Evolutionary conservation across 2,113 vertebrate genomes (phyloP).

Genomic region (Leucopternis melanops): DNA sequence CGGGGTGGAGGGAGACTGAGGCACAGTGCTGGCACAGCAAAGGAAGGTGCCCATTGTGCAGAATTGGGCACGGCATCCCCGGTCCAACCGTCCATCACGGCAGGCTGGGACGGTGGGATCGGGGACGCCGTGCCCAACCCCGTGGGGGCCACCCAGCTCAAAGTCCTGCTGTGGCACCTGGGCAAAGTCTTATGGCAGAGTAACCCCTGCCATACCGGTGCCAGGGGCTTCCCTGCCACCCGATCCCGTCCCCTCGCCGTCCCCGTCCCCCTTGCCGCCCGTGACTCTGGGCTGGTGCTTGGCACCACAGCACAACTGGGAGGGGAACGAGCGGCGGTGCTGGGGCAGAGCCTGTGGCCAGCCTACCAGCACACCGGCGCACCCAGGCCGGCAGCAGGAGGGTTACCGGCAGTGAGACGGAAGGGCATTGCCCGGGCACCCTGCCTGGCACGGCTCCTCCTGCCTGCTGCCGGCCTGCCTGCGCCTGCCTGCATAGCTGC

Average conservation of each 20-base stretch:
- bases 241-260: accelerated
- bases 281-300: not conserved
- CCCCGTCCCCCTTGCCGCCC: not conserved
- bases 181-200: not conserved
- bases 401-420: not conserved
- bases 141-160: not conserved
- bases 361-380: not conserved
- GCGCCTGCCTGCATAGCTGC: not conserved
- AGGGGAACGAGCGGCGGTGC: not conserved
- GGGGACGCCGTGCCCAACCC: accelerated
- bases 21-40: not conserved
- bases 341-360: not conserved
- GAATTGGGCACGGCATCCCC: not conserved
- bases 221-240: not conserved
- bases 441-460: not conserved
- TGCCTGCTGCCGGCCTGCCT: not conserved
- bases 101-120: not conserved
- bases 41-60: not conserved
- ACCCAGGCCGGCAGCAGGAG: not conserved
- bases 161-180: not conserved
- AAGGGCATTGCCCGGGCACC: not conserved
- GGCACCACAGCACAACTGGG: accelerated
- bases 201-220: not conserved
- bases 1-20: not conserved
- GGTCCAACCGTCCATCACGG: not conserved